These are phyloP conservation scores for Podarcis siculus DNA, from an alignment of 2,797 vertebrate species.

Conservation along the genomic window DNA sequence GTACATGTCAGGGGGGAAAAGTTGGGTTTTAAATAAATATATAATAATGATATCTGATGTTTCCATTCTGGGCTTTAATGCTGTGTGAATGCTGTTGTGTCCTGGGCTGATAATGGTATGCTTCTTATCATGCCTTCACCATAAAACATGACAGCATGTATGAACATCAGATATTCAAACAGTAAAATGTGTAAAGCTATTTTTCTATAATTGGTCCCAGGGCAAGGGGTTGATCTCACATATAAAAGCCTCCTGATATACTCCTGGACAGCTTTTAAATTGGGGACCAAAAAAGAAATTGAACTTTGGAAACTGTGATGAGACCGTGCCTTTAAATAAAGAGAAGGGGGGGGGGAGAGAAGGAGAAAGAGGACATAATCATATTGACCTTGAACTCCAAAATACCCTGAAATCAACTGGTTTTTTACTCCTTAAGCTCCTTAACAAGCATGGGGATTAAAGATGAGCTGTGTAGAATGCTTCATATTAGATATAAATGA, in stretches of 20 bases:
- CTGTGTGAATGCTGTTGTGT: background rate
- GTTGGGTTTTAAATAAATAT: no score
- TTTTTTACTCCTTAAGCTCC: conserved; percentile 80
- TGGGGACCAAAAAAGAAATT: conserved; percentile 73
- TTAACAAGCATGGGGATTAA: conserved; percentile 79
- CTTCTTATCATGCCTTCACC: conserved; percentile 58
- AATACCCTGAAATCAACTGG: conserved; percentile 81
- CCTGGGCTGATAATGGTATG: conserved; percentile 47
- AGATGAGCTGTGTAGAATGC: conserved; percentile 67
- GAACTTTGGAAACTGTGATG: conserved; percentile 77
- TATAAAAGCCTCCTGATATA: conserved; percentile 74
- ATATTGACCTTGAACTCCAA: conserved; percentile 83
- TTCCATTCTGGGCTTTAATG: conserved; percentile 31
- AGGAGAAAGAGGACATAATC: conserved; percentile 74
- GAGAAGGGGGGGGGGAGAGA: background rate
- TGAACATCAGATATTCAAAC: conserved; percentile 74
- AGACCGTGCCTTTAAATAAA: conserved; percentile 64
- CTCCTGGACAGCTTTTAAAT: conserved; percentile 78
- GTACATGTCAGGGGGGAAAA: no score
- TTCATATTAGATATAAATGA: conserved; percentile 77
- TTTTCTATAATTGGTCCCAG: conserved; percentile 80
- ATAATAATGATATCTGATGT: no score
- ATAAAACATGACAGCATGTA: conserved; percentile 68
- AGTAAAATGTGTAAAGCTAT: conserved; percentile 70
- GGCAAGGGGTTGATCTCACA: conserved; percentile 73